A percentile compares a stretch with the other conserved stretches of the same genome.
Evolutionary conservation across 2,888 invertebrate species (phyloP).

Genomic region (Monoplex corrugatus): DNA sequence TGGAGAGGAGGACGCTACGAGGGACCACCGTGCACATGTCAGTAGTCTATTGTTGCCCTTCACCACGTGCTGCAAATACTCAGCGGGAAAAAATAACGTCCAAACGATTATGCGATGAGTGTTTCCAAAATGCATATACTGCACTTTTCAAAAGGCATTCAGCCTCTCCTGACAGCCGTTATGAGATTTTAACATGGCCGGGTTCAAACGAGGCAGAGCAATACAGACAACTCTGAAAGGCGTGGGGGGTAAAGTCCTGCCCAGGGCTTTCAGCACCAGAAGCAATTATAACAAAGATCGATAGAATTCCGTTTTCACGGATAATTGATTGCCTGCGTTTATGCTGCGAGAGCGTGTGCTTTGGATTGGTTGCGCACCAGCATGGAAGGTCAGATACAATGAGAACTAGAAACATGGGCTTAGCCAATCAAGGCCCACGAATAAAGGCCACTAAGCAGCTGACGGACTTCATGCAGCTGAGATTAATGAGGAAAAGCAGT

Average conservation of each 20-base stretch:
- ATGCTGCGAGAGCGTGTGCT: background rate
- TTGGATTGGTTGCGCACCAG: background rate
- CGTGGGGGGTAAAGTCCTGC: background rate
- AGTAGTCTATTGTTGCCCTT: background rate
- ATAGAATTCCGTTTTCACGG: conserved; percentile 10
- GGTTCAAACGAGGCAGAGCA: background rate
- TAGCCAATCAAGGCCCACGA: background rate
- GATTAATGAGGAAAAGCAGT: background rate
- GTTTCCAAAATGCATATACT: conserved; percentile 32
- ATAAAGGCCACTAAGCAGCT: conserved; percentile 7
- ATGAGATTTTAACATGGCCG: conserved; percentile 3
- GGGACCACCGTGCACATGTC: conserved; percentile 14
- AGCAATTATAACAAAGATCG: background rate
- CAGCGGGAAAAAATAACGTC: background rate
- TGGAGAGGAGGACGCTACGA: too few relatives aligned
- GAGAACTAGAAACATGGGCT: background rate
- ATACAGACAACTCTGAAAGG: background rate
- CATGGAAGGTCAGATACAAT: background rate
- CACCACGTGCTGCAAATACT: background rate
- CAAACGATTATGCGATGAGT: conserved; percentile 34
- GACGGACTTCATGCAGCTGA: background rate
- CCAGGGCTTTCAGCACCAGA: background rate
- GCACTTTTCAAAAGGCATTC: background rate
- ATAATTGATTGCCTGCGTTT: background rate
- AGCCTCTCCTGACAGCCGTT: background rate